These are phyloP conservation scores for Tachuris rubrigastra DNA, from an alignment of 2,113 vertebrate genomes.

Conservation along the genomic window DNA sequence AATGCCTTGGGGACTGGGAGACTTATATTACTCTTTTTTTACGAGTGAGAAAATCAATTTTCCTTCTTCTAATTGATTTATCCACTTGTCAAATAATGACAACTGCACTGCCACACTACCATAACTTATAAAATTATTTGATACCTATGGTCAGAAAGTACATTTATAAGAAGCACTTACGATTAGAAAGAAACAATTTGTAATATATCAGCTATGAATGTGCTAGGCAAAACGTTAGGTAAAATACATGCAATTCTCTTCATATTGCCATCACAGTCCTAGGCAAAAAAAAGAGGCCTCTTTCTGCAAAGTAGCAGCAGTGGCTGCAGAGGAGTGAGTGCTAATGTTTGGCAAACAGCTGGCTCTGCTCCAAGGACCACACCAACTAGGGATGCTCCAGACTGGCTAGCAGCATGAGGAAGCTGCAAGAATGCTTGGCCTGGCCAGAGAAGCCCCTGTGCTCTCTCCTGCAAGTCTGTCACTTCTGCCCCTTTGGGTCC, in stretches of 20 bases:
- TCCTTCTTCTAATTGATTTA: neutral
- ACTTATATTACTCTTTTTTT: neutral
- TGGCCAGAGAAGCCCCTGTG: neutral
- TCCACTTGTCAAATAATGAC: neutral
- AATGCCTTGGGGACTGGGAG: neutral
- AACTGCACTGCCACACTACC: neutral
- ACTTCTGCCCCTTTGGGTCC: neutral
- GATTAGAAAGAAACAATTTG: neutral
- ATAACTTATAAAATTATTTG: neutral
- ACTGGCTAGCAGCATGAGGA: rapidly evolving
- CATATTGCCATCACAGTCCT: neutral
- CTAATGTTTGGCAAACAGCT: neutral
- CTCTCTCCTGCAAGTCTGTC: neutral
- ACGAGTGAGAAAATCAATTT: neutral
- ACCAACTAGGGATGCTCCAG: neutral
- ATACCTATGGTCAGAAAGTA: neutral
- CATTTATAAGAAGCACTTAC: neutral
- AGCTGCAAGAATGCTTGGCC: neutral
- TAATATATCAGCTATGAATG: neutral
- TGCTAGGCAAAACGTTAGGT: neutral
- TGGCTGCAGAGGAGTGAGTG: neutral
- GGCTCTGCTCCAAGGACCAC: rapidly evolving
- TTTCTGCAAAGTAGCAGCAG: neutral
- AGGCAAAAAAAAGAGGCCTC: neutral
- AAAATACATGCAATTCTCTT: neutral